Evolutionary conservation across 1,140 invertebrate genomes (phyloP), one percentile per base, ranked within the genome.

Genomic region (Dendroctonus valens): DNA sequence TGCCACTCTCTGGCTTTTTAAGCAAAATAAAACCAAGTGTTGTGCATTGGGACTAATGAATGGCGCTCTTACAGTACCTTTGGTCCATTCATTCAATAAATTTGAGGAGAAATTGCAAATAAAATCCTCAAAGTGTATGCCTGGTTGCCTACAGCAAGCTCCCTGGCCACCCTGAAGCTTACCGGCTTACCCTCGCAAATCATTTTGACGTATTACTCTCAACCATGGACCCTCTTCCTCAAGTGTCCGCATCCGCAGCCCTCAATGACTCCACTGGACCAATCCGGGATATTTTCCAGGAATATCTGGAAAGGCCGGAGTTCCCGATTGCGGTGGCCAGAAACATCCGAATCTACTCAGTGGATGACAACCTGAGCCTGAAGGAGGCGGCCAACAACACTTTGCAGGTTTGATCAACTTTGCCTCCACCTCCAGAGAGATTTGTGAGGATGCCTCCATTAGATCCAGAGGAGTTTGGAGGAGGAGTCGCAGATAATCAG

Each of bases 241-340:
- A 69, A 59, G 66, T 74, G 11, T 69, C 71, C 3, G 49, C 52
- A 15, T 50, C 26, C 6, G 8, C 15, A 15, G 54, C 42, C 41
- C 67, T 65, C 14, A 68, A 67, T 12, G 68, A 72, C 44, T 54
- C 62, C 3, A 58, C 44, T 9, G 37, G 48, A 9, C 12, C 68
- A 3, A 52, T 74, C n/a, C 39, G 58, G 12, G 65, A 72, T 37
- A 70, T 52, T n/a, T 73, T 73, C 58, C 67, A 70, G 52, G 72
- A 69, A 58, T 8, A 68, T 8, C 37, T 74, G 5, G 54, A 68
- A 14, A 49, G 59, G 48, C 44, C 62, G 15, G 38, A 41, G 5
- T 69, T 69, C 52, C 65, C 68, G 7, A 55, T 60, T 53, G 67
- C 73, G 41, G 51, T 74, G n/a, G 65, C 67, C 6, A 40, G 57